These are phyloP conservation scores for Dicyrtomina minuta DNA, from an alignment of 2,888 invertebrate genomes.

Conservation along the genomic window DNA sequence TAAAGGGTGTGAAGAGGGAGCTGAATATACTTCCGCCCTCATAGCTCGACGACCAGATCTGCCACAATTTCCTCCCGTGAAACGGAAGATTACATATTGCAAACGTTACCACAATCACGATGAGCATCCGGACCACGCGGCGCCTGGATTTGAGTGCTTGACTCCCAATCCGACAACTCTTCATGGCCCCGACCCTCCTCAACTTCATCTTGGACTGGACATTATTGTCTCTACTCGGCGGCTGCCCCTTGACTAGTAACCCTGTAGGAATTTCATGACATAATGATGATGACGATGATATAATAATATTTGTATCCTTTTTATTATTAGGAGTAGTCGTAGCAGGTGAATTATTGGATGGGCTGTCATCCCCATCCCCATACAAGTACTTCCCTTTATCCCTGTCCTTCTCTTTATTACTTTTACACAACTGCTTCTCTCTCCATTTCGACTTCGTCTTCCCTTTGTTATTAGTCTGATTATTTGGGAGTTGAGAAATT, in stretches of 20 bases:
- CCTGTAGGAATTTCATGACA: not conserved
- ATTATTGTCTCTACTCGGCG: not conserved
- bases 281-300: too few species aligned
- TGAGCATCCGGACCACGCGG: constrained; percentile 84
- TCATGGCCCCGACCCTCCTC: constrained; percentile 9
- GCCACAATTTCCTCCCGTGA: constrained; percentile 85
- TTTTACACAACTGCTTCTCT: too few species aligned
- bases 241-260: too few species aligned
- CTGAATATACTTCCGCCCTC: constrained; percentile 73
- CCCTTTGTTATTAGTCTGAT: too few species aligned
- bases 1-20: constrained; percentile 77
- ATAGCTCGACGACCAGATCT: constrained; percentile 74
- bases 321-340: too few species aligned
- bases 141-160: constrained; percentile 72
- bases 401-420: too few species aligned
- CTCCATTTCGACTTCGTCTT: too few species aligned
- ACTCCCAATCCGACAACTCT: constrained; percentile 32
- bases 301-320: too few species aligned
- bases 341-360: too few species aligned
- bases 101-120: constrained; percentile 84
- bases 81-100: constrained; percentile 86
- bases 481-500: too few species aligned
- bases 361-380: too few species aligned
- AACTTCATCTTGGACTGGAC: not conserved
- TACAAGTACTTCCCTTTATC: too few species aligned